Evolutionary conservation across 1,140 invertebrate genomes (phyloP), one percentile per base, ranked within the genome.

Genomic region (Drosophila sucinea): DNA sequence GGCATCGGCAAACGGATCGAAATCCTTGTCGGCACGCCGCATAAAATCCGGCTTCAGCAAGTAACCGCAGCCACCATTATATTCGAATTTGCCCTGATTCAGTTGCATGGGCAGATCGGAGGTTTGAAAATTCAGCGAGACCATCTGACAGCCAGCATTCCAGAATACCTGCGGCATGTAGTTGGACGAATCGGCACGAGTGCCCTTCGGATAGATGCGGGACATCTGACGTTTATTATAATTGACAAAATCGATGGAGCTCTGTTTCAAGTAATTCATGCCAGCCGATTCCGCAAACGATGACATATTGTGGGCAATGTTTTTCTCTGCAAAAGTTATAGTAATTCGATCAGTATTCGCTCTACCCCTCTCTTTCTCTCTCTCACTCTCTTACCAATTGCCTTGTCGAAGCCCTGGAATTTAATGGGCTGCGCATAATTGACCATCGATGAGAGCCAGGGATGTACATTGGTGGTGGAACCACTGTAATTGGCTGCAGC

Each of bases 11-110:
- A 99, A 99, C 0, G 99, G 99, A 93, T 99, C 99, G 92, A 99
- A 99, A 83, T 95, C 97, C 82, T 98, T 94, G 93, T 99, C 99
- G 3, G 97, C 95, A 56, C 98, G 94, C 73, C 99, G 94, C 98
- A 99, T 99, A 93, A 99, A 99, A 93, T 99, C 99, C 1, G 99
- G 99, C 92, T 99, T 99, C 62, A 99, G 93, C 10, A 99, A 93
- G 93, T 99, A 99, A 3, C 99, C 98, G 89, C 95, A 98, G 85
- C 97, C 97, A 25, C 98, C 98, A 91, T 99, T 99, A 91, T 99
- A 99, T 92, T 99, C 99, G 93, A 99, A 99, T 94, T 99, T 99
- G 73, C 99, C 99, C 94, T 99, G 98, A 93, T 99, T 99, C 65
- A 99, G 93, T 93, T 99, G 99, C 98, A 99, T 99, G 10, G 98